A percentile compares a stretch with the other conserved stretches of the same genome.
These are phyloP conservation scores for Ganaspis brasiliensis DNA, from an alignment of 2,888 invertebrate species.

Conservation along the genomic window DNA sequence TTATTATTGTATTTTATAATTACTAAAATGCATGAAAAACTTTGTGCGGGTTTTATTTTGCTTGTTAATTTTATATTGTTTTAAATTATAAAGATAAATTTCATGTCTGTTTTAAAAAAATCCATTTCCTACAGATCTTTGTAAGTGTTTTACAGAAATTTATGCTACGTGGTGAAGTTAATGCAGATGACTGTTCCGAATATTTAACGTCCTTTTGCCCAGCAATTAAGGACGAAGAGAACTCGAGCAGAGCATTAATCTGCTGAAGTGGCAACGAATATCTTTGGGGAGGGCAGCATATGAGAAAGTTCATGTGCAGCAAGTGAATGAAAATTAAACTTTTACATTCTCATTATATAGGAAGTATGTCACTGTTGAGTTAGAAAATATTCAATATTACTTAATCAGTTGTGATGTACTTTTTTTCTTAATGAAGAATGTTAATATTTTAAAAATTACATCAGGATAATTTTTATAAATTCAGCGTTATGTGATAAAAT, in stretches of 20 bases:
- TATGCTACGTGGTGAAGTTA: slow-evolving; percentile 7
- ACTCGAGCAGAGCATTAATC: slow-evolving; percentile 36
- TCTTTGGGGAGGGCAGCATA: slow-evolving; percentile 2
- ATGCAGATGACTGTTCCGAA: slow-evolving; percentile 27
- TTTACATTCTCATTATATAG: slow-evolving; percentile 14
- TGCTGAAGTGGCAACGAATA: slow-evolving; percentile 14
- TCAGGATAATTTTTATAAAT: too few relatives aligned
- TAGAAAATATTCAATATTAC: not conserved
- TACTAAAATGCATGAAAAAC: too few relatives aligned
- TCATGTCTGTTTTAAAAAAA: not conserved
- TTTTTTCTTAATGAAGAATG: too few relatives aligned
- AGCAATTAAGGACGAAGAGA: slow-evolving; percentile 22
- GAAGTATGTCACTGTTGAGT: too few relatives aligned
- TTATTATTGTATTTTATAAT: too few relatives aligned
- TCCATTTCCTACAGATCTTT: not conserved
- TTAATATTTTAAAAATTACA: too few relatives aligned
- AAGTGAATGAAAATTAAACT: slow-evolving; percentile 22
- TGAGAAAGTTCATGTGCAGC: slow-evolving; percentile 29
- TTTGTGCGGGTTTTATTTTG: too few relatives aligned
- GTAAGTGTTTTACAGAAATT: not conserved
- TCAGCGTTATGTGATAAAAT: too few relatives aligned
- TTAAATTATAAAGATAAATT: too few relatives aligned
- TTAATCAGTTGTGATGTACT: too few relatives aligned
- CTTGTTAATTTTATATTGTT: too few relatives aligned
- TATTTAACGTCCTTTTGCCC: slow-evolving; percentile 32